Evolutionary conservation across 2,888 invertebrate genomes (phyloP).

Genomic region (Sesia bembeciformis): DNA sequence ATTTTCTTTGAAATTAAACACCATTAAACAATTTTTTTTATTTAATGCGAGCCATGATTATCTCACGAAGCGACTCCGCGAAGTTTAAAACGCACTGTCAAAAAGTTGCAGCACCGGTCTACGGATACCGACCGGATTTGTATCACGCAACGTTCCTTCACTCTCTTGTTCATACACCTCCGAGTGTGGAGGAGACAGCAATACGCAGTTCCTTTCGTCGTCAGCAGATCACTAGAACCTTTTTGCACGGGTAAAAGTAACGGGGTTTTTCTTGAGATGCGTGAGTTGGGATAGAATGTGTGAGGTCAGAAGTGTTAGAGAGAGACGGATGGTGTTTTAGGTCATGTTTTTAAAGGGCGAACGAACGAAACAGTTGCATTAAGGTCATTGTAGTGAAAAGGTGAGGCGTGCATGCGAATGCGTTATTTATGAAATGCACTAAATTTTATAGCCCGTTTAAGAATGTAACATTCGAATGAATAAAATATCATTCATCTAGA

Average conservation of each 20-base stretch:
- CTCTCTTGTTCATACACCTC: background rate
- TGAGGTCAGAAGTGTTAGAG: conserved; percentile 34
- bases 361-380: conserved; percentile 21
- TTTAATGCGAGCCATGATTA: background rate
- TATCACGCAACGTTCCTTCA: conserved; percentile 25
- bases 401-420: too few species aligned
- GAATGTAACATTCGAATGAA: too few species aligned
- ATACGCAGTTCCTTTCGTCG: conserved; percentile 9
- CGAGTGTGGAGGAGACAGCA: conserved; percentile 25
- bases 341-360: conserved; percentile 41
- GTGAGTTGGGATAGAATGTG: conserved; percentile 48
- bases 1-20: background rate
- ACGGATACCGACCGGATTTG: conserved; percentile 30
- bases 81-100: conserved; percentile 64
- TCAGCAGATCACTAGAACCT: conserved; percentile 49
- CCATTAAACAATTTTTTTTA: background rate
- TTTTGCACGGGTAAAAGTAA: conserved; percentile 74
- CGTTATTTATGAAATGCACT: too few species aligned
- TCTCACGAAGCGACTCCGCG: conserved; percentile 28
- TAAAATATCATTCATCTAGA: too few species aligned
- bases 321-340: conserved; percentile 32
- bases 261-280: conserved; percentile 70
- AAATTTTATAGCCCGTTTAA: too few species aligned
- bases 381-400: background rate
- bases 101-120: conserved; percentile 69